phyloP scores from a whole-genome alignment of 2,113 vertebrate genomes.

The Corydoras sp. region DNA sequence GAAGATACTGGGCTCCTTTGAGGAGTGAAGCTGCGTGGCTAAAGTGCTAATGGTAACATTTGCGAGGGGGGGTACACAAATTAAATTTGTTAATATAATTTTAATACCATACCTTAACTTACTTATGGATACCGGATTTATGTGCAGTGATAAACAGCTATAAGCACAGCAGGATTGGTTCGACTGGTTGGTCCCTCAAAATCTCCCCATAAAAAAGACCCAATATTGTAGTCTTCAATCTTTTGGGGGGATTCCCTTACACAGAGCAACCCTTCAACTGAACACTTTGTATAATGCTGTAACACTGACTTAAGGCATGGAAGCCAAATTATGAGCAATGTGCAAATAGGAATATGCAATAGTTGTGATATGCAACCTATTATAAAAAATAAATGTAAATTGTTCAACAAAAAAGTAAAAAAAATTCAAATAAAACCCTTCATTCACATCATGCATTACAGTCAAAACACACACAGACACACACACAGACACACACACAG shows the following conservation, averaged over 20 bases:
- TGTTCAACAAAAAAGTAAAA: slow-evolving; percentile 28
- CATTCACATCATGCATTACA: slow-evolving; percentile 42
- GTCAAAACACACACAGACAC: slow-evolving; percentile 18
- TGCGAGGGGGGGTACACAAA: no score
- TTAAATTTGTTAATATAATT: no score
- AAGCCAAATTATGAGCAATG: slow-evolving; percentile 27
- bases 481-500: background rate
- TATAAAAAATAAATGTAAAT: slow-evolving; percentile 9
- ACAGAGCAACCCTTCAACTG: slow-evolving; percentile 43
- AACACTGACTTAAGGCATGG: slow-evolving; percentile 31
- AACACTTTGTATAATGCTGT: slow-evolving; percentile 27
- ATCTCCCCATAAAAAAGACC: slow-evolving; percentile 45
- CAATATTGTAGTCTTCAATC: slow-evolving; percentile 50
- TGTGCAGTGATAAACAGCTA: slow-evolving; percentile 1
- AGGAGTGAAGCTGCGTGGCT: no score
- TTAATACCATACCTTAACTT: no score
- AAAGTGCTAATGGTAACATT: no score
- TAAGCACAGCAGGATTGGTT: background rate
- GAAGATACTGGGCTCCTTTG: no score
- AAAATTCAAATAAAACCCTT: slow-evolving; percentile 18
- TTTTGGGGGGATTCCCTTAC: slow-evolving; percentile 62
- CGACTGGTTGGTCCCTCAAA: slow-evolving; percentile 50
- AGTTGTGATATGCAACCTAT: slow-evolving; percentile 33
- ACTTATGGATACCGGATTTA: background rate
- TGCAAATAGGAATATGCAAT: slow-evolving; percentile 30